Conservation (phyloP, 2,113 vertebrate species). For the Eidolon helvum region DNA sequence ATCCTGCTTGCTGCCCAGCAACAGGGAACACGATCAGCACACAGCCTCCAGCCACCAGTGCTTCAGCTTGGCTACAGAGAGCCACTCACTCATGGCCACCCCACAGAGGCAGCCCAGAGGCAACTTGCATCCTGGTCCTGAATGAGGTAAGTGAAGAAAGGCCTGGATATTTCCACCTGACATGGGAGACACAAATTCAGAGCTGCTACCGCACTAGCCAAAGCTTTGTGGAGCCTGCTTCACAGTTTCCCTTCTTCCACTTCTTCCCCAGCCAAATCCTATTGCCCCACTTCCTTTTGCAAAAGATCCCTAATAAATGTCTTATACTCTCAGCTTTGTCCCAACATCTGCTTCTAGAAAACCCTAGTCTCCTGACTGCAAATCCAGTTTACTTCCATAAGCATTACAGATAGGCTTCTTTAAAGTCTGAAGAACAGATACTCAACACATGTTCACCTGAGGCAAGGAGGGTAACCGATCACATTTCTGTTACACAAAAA, state of each 20-base stretch:
- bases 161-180: not conserved
- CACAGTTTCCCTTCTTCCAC: not conserved
- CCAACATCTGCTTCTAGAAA: not conserved
- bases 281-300: not conserved
- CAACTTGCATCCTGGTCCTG: not conserved
- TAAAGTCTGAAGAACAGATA: slow-evolving; percentile 38
- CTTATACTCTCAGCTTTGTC: not conserved
- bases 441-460: slow-evolving; percentile 46
- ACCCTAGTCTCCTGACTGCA: not conserved
- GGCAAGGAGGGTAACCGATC: slow-evolving; percentile 62
- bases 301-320: not conserved
- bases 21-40: fast-evolving
- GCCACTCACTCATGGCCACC: not conserved
- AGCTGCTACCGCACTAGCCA: fast-evolving
- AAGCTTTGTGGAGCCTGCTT: not conserved
- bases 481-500: slow-evolving; percentile 57
- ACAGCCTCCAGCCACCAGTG: too few species aligned
- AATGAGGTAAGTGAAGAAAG: not conserved
- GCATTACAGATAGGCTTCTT: not conserved
- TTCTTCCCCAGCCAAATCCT: not conserved
- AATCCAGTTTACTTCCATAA: not conserved
- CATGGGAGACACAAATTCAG: not conserved
- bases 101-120: not conserved
- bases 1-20: not conserved
- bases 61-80: not conserved